Evolutionary conservation across 2,888 invertebrate species (phyloP), one percentile per base, ranked within the genome.

Genomic region (Phrixothrix hirtus): DNA sequence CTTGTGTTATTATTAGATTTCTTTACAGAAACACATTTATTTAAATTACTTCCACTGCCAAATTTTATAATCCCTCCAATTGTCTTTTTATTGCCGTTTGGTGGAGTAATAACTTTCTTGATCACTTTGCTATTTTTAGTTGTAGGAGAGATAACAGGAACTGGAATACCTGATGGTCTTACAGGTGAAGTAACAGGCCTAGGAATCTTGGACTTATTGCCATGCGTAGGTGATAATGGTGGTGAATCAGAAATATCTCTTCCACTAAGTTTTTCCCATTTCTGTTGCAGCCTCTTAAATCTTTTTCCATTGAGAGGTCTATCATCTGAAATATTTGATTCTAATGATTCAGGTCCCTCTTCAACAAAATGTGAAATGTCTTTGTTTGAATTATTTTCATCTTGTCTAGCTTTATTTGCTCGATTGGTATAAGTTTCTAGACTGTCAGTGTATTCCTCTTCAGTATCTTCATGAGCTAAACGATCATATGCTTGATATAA

Each of bases 241-340:
- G 68, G 67, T 7, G 66, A 63, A 26, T 72, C 74, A 4, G 65
- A 67, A 0, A 76, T 76, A 27, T 81, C 80, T 38, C 78, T 78
- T 7, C 80, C 80, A 60, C 86, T 86, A 58, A 90, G 78, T 77
- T 87, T 81, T 70, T 91, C 90, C 91, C 91, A 91, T 67, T 88
- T 88, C 68, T 87, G 83, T 67, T 89, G 89, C 51, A 91, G 75
- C 57, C 86, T 81, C 13, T 86, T 81, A 77, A 90, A 91, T 67
- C 88, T 85, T 53, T 83, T 82, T 12, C 84, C 85, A 39, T 83
- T 83, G 2, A 78, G 57, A 6, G 75, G 75, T 58, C 74, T 75
- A 15, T 74, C 74, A 55, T 76, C 75, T 1, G 70, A 69, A 17
- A 68, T 46, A 42, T 73, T 73, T 1, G 73, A 73, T 48, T 75